Conservation (phyloP, 2,113 vertebrate species). For the Alouatta palliata region DNA sequence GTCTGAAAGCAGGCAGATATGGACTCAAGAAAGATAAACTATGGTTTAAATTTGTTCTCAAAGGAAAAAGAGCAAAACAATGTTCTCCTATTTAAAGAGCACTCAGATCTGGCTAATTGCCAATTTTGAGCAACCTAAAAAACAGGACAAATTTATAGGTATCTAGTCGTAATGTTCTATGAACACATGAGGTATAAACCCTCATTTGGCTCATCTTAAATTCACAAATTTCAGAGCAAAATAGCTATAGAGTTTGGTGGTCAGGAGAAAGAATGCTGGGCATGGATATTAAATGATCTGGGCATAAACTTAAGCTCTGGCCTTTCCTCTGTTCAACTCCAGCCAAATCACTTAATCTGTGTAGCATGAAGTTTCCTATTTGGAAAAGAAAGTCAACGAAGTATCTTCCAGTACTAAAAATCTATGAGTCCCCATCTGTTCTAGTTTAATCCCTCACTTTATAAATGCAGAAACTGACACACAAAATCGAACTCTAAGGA, state of each 20-base stretch:
- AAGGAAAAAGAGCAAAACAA: slow-evolving; percentile 35
- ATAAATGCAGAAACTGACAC: background rate
- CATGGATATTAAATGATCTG: background rate
- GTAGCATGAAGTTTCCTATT: background rate
- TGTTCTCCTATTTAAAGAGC: background rate
- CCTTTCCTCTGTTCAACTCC: background rate
- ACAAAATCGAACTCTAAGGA: background rate
- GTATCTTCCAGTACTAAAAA: background rate
- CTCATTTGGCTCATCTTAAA: background rate
- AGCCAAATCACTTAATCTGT: background rate
- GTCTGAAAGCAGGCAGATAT: slow-evolving; percentile 49
- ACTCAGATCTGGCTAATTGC: background rate
- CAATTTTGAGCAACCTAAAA: background rate
- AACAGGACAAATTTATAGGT: background rate
- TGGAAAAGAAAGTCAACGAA: background rate
- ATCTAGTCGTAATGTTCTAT: background rate
- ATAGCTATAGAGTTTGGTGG: background rate
- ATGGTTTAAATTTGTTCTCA: slow-evolving; percentile 51
- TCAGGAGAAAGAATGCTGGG: background rate
- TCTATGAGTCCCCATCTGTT: background rate
- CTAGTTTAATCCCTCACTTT: background rate
- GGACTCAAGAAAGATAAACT: slow-evolving; percentile 50
- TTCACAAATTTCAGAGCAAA: background rate
- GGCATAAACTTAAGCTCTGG: background rate
- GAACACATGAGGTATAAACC: background rate